phyloP scores from a whole-genome alignment of 2,888 invertebrate genomes.

The Tipula lateralis region DNA sequence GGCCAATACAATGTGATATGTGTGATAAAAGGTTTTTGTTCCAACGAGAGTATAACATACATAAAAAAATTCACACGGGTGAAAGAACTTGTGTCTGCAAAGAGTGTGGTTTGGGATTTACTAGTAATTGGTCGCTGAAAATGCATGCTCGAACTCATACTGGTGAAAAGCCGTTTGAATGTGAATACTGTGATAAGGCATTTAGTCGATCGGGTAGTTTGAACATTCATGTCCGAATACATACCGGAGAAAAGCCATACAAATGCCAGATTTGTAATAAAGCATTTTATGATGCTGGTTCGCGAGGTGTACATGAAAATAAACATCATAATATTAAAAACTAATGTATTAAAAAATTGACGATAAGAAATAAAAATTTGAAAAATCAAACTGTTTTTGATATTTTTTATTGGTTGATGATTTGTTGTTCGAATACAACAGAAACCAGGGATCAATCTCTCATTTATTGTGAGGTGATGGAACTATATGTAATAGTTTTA shows the following conservation, averaged over 20 bases:
- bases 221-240: background rate
- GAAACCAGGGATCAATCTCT: too few species aligned
- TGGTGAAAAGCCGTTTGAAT: background rate
- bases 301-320: background rate
- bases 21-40: background rate
- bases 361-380: too few species aligned
- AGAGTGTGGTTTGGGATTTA: background rate
- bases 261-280: background rate
- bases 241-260: conserved; percentile 2
- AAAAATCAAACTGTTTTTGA: too few species aligned
- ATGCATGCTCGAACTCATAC: conserved; percentile 15
- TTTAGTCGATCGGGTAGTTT: background rate
- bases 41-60: background rate
- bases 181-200: background rate
- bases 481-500: background rate
- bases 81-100: background rate
- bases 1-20: background rate
- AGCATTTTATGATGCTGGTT: background rate
- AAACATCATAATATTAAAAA: too few species aligned
- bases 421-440: too few species aligned
- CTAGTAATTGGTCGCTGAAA: background rate
- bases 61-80: background rate
- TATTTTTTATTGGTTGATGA: too few species aligned
- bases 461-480: background rate
- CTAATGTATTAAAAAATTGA: too few species aligned